Evolutionary conservation across 2,113 vertebrate genomes (phyloP).

Genomic region (Eidolon helvum): DNA sequence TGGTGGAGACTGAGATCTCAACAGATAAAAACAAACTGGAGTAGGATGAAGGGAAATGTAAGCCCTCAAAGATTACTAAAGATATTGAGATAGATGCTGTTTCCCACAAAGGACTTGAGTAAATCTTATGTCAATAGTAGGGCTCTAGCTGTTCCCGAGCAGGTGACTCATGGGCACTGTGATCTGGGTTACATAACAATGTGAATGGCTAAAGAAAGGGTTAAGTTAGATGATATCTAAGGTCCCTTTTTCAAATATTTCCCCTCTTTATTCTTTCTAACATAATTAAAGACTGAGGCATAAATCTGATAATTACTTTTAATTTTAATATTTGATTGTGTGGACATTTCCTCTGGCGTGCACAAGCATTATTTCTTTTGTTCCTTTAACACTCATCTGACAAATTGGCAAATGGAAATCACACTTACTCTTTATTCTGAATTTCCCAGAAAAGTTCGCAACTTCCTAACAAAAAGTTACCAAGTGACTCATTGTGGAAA

Average conservation of each 20-base stretch:
- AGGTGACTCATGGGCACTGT: neutral
- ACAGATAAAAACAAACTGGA: neutral
- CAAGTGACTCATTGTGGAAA: conserved; percentile 47
- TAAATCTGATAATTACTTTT: neutral
- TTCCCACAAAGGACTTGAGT: neutral
- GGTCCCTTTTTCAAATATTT: neutral
- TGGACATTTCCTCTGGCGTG: neutral
- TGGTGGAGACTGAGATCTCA: neutral
- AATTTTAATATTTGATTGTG: neutral
- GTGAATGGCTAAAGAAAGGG: neutral
- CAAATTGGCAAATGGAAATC: neutral
- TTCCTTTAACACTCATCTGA: neutral
- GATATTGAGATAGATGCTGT: neutral
- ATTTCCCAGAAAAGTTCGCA: conserved; percentile 42
- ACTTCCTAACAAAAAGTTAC: neutral
- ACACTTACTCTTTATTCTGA: neutral
- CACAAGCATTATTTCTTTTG: neutral
- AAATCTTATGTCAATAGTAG: neutral
- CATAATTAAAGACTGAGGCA: neutral
- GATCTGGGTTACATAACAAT: neutral
- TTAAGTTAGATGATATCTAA: neutral
- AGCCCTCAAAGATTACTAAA: neutral
- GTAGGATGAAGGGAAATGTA: neutral
- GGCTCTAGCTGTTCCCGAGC: neutral
- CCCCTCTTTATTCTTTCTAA: neutral